Percentiles rank a stretch among this genome's conserved stretches.
Conservation (phyloP, 2,888 invertebrate species). For the Scaeva pyrastri region DNA sequence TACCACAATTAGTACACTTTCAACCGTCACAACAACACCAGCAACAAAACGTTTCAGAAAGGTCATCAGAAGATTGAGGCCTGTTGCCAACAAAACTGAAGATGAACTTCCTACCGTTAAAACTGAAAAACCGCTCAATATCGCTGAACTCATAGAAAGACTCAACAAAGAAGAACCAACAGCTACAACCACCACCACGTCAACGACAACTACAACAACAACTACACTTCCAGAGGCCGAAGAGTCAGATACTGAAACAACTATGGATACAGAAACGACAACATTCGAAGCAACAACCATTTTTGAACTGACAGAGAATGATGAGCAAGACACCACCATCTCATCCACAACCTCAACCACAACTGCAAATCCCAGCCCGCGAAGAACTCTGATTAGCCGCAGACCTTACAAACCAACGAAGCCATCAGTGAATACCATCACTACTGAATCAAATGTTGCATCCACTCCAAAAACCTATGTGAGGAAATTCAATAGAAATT, state of each 20-base stretch:
- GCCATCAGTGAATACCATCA: slow-evolving; percentile 57
- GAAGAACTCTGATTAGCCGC: slow-evolving; percentile 80
- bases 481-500: slow-evolving; percentile 69
- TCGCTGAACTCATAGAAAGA: slow-evolving; percentile 53
- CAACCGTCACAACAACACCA: slow-evolving; percentile 2
- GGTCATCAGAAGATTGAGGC: slow-evolving; percentile 49
- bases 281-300: slow-evolving; percentile 19
- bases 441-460: slow-evolving; percentile 22
- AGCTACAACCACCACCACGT: slow-evolving; percentile 1
- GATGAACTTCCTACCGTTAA: neutral
- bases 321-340: slow-evolving; percentile 10
- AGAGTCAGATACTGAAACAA: slow-evolving; percentile 20
- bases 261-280: neutral
- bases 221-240: slow-evolving; percentile 7
- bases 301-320: neutral
- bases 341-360: slow-evolving; percentile 15
- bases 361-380: slow-evolving; percentile 3
- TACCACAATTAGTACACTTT: slow-evolving; percentile 45
- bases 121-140: slow-evolving; percentile 32
- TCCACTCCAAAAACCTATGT: slow-evolving; percentile 52
- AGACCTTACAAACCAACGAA: slow-evolving; percentile 78
- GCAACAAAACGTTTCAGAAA: slow-evolving; percentile 62
- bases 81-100: slow-evolving; percentile 48
- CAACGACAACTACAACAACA: slow-evolving; percentile 12
- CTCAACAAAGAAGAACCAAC: slow-evolving; percentile 3